A percentile compares a stretch with the other conserved stretches of the same genome.
Conservation (phyloP, 30 jellyfish, hydroid and myxozoan species). For the Aurelia sp. region DNA sequence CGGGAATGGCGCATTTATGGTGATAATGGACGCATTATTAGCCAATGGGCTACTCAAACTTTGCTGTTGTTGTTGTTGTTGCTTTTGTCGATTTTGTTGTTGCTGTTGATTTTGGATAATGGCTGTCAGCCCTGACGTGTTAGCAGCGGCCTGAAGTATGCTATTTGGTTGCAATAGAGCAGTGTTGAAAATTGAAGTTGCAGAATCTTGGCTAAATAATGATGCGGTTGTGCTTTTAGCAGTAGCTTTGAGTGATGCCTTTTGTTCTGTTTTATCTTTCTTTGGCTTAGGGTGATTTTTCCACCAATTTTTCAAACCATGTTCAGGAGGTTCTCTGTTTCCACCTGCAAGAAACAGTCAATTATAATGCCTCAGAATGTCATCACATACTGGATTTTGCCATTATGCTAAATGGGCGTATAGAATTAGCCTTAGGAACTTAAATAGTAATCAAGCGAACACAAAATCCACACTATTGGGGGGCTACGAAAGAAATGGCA, state of each 20-base stretch:
- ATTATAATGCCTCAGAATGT: no score
- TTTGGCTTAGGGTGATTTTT: slow-evolving; percentile 89
- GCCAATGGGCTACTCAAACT: slow-evolving; percentile 4
- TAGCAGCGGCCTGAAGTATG: slow-evolving; percentile 97
- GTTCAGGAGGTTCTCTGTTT: slow-evolving; percentile 98
- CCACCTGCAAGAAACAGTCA: slow-evolving; percentile 79
- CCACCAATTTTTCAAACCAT: slow-evolving; percentile 93
- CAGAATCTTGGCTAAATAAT: slow-evolving; percentile 28
- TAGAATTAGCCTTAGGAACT: no score
- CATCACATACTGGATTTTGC: no score
- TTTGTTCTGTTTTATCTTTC: slow-evolving; percentile 48
- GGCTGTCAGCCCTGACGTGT: slow-evolving; percentile 93
- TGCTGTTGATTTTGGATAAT: slow-evolving; percentile 85
- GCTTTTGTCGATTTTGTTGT: slow-evolving; percentile 15
- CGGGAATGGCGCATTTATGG: slow-evolving; percentile 32
- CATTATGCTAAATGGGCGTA: no score
- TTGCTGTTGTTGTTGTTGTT: slow-evolving; percentile 34
- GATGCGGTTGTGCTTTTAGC: slow-evolving; percentile 31
- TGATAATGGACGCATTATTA: slow-evolving; percentile 14
- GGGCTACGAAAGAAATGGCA: no score
- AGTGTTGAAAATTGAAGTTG: slow-evolving; percentile 51
- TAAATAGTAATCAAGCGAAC: no score
- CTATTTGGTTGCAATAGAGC: slow-evolving; percentile 83
- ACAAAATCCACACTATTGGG: no score
- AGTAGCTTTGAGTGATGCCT: background rate